Conservation (phyloP, 2,113 vertebrate species). For the Phaethornis superciliosus region DNA sequence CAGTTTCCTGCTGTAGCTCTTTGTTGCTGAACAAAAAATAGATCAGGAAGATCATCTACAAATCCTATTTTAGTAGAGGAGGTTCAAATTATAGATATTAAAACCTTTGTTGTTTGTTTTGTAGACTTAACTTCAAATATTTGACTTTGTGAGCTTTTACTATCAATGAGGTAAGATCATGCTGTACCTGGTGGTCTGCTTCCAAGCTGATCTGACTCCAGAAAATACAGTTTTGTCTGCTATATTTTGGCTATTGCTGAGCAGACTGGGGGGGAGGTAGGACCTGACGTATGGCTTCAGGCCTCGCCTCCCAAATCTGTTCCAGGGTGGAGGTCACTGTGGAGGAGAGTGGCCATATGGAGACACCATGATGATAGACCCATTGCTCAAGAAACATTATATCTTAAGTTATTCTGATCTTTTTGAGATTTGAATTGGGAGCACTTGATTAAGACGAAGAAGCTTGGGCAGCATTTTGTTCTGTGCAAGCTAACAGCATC, state of each 20-base stretch:
- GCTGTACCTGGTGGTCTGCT: neutral
- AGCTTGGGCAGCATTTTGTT: neutral
- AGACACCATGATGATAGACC: fast-evolving
- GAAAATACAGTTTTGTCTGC: neutral
- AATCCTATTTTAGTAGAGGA: neutral
- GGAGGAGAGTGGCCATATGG: neutral
- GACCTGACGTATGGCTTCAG: fast-evolving
- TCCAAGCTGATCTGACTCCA: neutral
- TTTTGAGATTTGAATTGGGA: neutral
- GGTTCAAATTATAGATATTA: neutral
- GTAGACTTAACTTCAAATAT: neutral
- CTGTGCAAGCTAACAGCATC: neutral
- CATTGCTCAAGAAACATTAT: neutral
- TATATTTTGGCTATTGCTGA: neutral
- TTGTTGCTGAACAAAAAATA: neutral
- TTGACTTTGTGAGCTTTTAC: neutral
- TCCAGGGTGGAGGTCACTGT: fast-evolving
- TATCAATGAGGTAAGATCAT: neutral
- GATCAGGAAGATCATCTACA: neutral
- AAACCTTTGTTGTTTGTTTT: neutral
- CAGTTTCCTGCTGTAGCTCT: neutral
- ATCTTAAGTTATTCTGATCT: neutral
- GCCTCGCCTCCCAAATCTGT: neutral
- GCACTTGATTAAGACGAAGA: neutral
- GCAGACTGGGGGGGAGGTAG: neutral